phyloP scores from a whole-genome alignment of 2,113 vertebrate species.

The Plestiodon gilberti region DNA sequence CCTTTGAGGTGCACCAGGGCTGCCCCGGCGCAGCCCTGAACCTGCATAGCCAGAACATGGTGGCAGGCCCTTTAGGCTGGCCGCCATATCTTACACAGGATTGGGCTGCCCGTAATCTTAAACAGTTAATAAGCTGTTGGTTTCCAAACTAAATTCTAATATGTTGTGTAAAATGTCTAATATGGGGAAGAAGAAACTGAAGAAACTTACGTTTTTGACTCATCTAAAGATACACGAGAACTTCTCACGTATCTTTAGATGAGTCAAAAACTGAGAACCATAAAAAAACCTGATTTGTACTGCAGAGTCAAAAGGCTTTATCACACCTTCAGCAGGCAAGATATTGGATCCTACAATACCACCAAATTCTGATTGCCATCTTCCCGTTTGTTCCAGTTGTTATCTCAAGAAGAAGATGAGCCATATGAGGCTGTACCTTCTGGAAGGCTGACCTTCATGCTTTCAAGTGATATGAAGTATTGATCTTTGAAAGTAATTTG shows the following conservation, averaged over 20 bases:
- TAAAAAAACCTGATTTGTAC: not conserved
- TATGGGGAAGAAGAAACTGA: not conserved
- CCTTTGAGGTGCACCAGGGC: too few species aligned
- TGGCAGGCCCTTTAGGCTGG: too few species aligned
- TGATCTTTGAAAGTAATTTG: constrained; percentile 6
- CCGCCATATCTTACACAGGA: too few species aligned
- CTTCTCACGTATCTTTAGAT: too few species aligned
- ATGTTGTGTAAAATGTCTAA: not conserved
- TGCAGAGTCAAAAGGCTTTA: not conserved
- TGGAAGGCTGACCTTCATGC: not conserved
- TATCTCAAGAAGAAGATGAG: not conserved
- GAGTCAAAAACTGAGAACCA: too few species aligned
- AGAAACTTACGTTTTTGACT: not conserved
- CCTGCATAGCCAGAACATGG: too few species aligned
- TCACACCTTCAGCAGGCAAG: not conserved
- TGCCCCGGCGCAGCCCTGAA: too few species aligned
- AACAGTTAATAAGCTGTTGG: not conserved
- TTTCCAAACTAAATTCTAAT: not conserved
- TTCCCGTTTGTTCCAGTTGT: constrained; percentile 6
- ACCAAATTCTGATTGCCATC: not conserved
- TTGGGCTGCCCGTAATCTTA: too few species aligned
- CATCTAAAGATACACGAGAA: not conserved
- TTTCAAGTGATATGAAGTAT: constrained; percentile 1
- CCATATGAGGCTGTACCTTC: not conserved
- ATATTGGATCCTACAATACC: not conserved